These are phyloP conservation scores for Eriosoma lanigerum DNA, from an alignment of 1,140 invertebrate species.

Conservation along the genomic window DNA sequence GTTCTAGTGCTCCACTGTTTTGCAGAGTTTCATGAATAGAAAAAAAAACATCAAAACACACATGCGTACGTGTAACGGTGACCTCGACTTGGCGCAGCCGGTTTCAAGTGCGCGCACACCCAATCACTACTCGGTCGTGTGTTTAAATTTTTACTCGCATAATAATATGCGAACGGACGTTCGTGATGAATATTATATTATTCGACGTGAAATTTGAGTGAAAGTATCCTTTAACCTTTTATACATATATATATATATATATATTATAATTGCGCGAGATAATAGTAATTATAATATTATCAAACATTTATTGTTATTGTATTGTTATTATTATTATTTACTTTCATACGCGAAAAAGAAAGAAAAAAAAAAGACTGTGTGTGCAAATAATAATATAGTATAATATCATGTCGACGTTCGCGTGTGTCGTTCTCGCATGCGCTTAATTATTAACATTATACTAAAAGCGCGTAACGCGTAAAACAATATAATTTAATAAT, in stretches of 20 bases:
- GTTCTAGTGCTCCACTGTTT: not conserved
- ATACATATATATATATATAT: not conserved
- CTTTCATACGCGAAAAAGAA: not conserved
- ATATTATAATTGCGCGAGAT: not conserved
- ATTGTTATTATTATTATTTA: not conserved
- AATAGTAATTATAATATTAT: constrained; percentile 17
- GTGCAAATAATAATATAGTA: too few species aligned
- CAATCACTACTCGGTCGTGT: not conserved
- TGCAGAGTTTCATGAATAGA: not conserved
- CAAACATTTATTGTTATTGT: not conserved
- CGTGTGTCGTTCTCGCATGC: too few species aligned
- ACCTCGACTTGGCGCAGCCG: constrained; percentile 9
- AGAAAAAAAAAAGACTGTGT: not conserved
- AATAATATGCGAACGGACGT: not conserved
- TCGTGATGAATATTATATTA: not conserved
- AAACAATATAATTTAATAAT: too few species aligned
- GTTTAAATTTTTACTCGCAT: not conserved
- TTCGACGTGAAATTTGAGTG: constrained; percentile 7
- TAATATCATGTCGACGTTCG: too few species aligned
- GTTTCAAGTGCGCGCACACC: not conserved
- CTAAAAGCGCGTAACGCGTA: too few species aligned
- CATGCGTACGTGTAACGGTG: constrained; percentile 6
- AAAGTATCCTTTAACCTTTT: not conserved
- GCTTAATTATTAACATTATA: too few species aligned
- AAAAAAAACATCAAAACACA: not conserved